Percentiles rank a stretch among this genome's conserved stretches.
phyloP scores from a whole-genome alignment of 92 coral and sea anemone genomes.

The Hydrozoanthus gracilis region DNA sequence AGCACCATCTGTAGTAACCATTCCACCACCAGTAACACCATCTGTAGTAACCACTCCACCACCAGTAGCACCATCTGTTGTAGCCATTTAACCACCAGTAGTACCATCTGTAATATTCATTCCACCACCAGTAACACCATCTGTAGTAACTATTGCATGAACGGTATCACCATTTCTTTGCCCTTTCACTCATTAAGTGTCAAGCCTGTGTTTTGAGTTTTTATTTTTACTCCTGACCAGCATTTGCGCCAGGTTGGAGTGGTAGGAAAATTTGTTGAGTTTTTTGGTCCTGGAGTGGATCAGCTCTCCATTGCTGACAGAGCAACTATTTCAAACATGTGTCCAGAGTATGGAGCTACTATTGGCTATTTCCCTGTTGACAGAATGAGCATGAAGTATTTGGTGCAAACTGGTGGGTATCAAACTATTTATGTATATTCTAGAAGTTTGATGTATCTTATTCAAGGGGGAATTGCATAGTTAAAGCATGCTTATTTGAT shows the following conservation, averaged over 20 bases:
- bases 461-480: neutral
- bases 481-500: no score
- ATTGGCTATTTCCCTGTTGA: constrained; percentile 97
- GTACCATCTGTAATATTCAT: no score
- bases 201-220: neutral
- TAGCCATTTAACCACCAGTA: no score
- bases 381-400: constrained; percentile 83
- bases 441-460: neutral
- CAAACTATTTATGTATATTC: neutral
- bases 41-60: no score
- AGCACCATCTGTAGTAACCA: no score
- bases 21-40: no score
- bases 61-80: no score
- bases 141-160: no score
- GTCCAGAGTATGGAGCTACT: constrained; percentile 99
- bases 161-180: no score
- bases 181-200: no score
- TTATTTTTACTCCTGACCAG: constrained; percentile 38
- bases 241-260: constrained; percentile 95
- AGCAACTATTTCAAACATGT: constrained; percentile 99
- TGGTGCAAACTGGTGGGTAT: constrained; percentile 85
- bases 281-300: constrained; percentile 97
- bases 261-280: constrained; percentile 99
- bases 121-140: no score
- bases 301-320: constrained; percentile 95